Conservation (phyloP, 2,113 vertebrate species). For the Gasterosteus nipponicus region DNA sequence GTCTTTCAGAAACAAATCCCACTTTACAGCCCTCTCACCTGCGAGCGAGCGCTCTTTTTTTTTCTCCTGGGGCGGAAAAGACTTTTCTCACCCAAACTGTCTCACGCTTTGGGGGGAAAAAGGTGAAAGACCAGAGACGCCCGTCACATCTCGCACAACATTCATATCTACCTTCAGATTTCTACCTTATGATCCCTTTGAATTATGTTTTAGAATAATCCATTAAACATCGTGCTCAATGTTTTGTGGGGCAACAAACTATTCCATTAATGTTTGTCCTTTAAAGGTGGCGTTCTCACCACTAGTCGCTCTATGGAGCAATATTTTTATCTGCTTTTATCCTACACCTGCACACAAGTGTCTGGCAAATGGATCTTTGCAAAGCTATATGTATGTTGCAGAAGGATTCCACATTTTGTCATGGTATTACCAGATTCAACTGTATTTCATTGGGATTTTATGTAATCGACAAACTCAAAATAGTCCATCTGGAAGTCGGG, state of each 20-base stretch:
- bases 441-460: too few relatives aligned
- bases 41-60: not conserved
- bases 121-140: not conserved
- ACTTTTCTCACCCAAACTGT: not conserved
- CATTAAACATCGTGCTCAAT: too few relatives aligned
- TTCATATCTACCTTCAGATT: not conserved
- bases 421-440: too few relatives aligned
- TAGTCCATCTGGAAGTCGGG: too few relatives aligned
- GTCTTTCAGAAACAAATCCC: constrained; percentile 4
- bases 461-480: too few relatives aligned
- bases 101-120: too few relatives aligned
- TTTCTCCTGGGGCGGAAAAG: constrained; percentile 6
- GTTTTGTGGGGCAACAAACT: too few relatives aligned
- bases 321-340: not conserved
- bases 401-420: too few relatives aligned
- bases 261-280: too few relatives aligned
- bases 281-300: not conserved
- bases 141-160: not conserved
- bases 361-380: not conserved
- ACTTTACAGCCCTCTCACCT: constrained; percentile 2
- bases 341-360: not conserved
- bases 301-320: not conserved
- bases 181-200: not conserved
- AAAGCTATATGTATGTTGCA: not conserved
- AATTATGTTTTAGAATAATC: too few relatives aligned